Evolutionary conservation across 2,888 invertebrate genomes (phyloP), one percentile per base, ranked within the genome.

Genomic region (Helleia helle): DNA sequence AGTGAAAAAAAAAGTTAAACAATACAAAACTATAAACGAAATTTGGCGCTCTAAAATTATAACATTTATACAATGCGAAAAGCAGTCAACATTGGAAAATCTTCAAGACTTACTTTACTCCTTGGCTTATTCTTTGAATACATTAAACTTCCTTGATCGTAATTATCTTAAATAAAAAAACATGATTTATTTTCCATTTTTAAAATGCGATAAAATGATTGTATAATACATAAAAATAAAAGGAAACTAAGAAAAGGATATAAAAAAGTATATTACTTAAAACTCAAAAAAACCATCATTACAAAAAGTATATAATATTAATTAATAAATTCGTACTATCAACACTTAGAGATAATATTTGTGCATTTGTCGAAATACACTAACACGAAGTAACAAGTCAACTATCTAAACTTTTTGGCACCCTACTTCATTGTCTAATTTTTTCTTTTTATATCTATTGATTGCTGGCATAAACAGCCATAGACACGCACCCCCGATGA

Each of bases 381-480:
- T 38, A 34, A 30, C n/a, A 28, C 5, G 13, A 26, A 15, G 17
- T 15, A 37, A 17, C 37, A n/a, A 38, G 13, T 38, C 2, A 14
- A 36, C 2, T 15, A 28, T 42, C n/a, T 42, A 47, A 3, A 39
- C 48, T 36, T 41, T 46, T n/a, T 43, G 37, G 11, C 37, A 40
- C 7, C 41, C 37, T 31, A 47, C 34, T n/a, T 47, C 39, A 7
- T 47, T 49, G 11, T 49, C 41, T n/a, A 47, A 36, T 6, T 65
- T 60, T 1, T 59, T 59, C 37, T 50, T 62, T 55, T 71, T 75
- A 28, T 69, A 62, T 42, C 59, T 86, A 52, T 87, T 87, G 28
- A 93, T 89, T 45, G 91, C 86, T 2, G 94, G 94, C 86, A 93
- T 90, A 36, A 92, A 86, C 4, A 89, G 71, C 94, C 94, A 94